phyloP scores from a whole-genome alignment of 2,888 invertebrate species.

The Odontocerum albicorne region DNA sequence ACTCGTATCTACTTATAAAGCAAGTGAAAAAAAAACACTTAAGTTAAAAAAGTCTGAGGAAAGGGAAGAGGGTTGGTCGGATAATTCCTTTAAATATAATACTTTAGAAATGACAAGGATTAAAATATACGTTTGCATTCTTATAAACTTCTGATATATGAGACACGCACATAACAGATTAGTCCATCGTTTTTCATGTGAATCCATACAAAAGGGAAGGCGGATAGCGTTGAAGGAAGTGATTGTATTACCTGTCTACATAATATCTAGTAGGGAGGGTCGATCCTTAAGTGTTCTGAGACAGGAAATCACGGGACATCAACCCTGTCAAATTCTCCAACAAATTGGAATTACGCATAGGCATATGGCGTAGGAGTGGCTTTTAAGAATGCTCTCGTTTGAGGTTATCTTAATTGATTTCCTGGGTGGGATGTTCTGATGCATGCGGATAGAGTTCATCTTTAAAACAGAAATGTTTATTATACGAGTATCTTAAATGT shows the following conservation, averaged over 20 bases:
- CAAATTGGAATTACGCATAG: constrained; percentile 18
- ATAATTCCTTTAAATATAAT: no score
- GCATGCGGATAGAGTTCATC: no score
- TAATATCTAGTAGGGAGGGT: not conserved
- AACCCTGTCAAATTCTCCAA: constrained; percentile 18
- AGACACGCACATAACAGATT: constrained; percentile 12
- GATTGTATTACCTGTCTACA: constrained; percentile 9
- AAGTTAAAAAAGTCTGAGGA: no score
- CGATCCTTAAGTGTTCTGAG: not conserved
- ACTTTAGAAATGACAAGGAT: no score
- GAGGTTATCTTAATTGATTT: constrained; percentile 19
- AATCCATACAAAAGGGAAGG: constrained; percentile 9
- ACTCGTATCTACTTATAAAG: no score
- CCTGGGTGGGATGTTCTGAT: constrained; percentile 4
- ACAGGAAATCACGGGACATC: constrained; percentile 17
- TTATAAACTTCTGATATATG: no score
- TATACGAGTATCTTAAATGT: no score
- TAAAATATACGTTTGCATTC: no score
- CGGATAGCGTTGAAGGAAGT: not conserved
- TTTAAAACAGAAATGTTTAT: no score
- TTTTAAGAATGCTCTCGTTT: not conserved
- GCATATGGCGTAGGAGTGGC: constrained; percentile 11
- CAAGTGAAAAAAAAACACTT: no score
- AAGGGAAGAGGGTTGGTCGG: no score
- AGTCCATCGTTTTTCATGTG: constrained; percentile 3